A percentile compares a stretch with the other conserved stretches of the same genome.
Conservation (phyloP, 2,113 vertebrate genomes). For the Perca fluviatilis region DNA sequence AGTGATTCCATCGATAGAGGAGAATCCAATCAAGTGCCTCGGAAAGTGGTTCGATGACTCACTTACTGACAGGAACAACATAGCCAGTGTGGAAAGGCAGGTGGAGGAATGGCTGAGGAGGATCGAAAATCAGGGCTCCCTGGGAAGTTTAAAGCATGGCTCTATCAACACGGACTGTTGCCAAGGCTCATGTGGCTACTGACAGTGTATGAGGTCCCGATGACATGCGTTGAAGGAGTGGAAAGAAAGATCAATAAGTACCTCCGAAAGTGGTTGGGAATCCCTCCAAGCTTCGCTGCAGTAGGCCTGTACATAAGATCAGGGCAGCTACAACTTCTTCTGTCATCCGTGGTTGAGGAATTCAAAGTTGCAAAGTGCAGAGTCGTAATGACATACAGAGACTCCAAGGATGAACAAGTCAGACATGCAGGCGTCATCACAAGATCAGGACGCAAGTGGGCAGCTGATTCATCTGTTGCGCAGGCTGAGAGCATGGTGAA, state of each 20-base stretch:
- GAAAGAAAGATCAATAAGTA: not conserved
- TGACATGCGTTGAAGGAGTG: not conserved
- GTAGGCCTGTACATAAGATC: slow-evolving; percentile 6
- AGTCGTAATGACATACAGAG: not conserved
- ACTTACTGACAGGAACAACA: not conserved
- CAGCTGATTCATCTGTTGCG: not conserved
- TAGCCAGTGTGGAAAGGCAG: no score
- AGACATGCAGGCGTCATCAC: not conserved
- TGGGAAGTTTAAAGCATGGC: no score
- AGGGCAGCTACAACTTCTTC: not conserved
- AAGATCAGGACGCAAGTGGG: not conserved
- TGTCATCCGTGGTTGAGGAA: not conserved
- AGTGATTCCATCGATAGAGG: slow-evolving; percentile 5
- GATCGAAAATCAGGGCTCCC: no score
- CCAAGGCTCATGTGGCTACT: not conserved
- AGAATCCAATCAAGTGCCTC: slow-evolving; percentile 32
- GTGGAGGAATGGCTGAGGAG: no score
- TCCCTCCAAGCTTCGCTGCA: slow-evolving; percentile 17
- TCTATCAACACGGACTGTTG: not conserved
- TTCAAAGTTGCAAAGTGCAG: not conserved
- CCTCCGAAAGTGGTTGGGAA: not conserved
- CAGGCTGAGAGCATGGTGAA: not conserved
- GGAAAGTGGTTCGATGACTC: slow-evolving; percentile 29
- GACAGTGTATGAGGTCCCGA: not conserved
- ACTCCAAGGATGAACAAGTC: not conserved